These are phyloP conservation scores for Scaptomyza cyrtandrae DNA, from an alignment of 2,888 invertebrate species.

Conservation along the genomic window DNA sequence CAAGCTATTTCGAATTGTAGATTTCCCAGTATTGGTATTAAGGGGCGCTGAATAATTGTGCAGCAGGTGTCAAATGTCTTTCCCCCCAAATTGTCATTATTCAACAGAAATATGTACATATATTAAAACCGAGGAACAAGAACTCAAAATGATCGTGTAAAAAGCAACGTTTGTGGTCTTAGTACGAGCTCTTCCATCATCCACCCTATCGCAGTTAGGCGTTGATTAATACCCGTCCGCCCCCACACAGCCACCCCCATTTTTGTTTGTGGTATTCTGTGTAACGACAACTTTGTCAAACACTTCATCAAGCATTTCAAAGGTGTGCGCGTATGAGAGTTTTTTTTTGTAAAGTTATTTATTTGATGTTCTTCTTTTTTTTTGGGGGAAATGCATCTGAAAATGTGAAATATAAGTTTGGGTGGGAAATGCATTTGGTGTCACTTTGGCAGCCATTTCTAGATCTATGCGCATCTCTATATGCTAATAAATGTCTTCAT, in stretches of 20 bases:
- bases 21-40: constrained; percentile 60
- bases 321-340: constrained; percentile 34
- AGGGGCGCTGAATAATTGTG: constrained; percentile 74
- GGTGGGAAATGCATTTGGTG: constrained; percentile 59
- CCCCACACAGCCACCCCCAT: constrained; percentile 1
- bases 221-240: constrained; percentile 64
- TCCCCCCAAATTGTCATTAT: constrained; percentile 62
- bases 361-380: constrained; percentile 53
- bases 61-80: constrained; percentile 78
- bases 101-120: constrained; percentile 42
- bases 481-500: constrained; percentile 82
- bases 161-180: constrained; percentile 73
- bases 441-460: constrained; percentile 62
- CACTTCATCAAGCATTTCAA: constrained; percentile 75
- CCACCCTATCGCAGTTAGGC: constrained; percentile 43
- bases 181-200: constrained; percentile 46
- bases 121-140: background rate
- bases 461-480: constrained; percentile 70
- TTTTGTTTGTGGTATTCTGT: constrained; percentile 21
- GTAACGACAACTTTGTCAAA: constrained; percentile 71
- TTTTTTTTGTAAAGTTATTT: constrained; percentile 50
- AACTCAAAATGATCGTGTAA: constrained; percentile 63
- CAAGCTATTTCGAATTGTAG: constrained; percentile 28
- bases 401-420: background rate
- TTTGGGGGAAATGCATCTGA: constrained; percentile 41